phyloP scores from a whole-genome alignment of 2,888 invertebrate genomes.

The Pterostichus madidus region DNA sequence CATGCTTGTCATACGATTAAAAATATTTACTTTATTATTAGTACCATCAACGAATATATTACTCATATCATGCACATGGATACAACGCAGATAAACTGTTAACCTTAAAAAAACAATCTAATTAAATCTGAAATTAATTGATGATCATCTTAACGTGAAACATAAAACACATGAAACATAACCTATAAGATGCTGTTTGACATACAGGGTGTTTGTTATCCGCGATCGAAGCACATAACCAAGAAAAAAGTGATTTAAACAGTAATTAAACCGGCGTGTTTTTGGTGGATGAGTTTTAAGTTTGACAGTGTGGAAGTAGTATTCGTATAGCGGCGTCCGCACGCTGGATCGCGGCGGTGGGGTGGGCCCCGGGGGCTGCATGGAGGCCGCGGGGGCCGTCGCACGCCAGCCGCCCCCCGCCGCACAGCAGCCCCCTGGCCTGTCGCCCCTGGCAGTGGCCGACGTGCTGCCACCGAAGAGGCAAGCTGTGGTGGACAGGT shows the following conservation, averaged over 20 bases:
- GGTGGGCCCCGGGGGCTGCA: slow-evolving; percentile 85
- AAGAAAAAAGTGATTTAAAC: neutral
- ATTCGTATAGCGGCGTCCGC: slow-evolving; percentile 66
- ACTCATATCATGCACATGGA: slow-evolving; percentile 73
- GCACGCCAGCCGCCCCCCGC: slow-evolving; percentile 83
- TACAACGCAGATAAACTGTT: slow-evolving; percentile 70
- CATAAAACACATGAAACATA: neutral
- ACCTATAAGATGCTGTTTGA: slow-evolving; percentile 22
- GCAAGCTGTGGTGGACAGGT: slow-evolving; percentile 92
- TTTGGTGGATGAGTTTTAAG: neutral
- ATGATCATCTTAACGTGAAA: neutral
- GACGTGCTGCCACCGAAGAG: slow-evolving; percentile 88
- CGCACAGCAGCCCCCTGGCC: slow-evolving; percentile 82
- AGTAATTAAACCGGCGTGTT: neutral
- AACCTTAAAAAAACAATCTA: slow-evolving; percentile 68
- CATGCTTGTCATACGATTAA: slow-evolving; percentile 43
- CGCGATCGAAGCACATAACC: neutral
- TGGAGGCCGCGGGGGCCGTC: slow-evolving; percentile 87
- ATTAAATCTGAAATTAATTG: slow-evolving; percentile 5
- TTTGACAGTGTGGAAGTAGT: neutral
- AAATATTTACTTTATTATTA: slow-evolving; percentile 36
- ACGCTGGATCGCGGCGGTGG: slow-evolving; percentile 77
- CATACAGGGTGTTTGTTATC: neutral
- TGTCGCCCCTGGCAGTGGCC: slow-evolving; percentile 82
- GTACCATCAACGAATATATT: neutral